Base-by-base conservation (phyloP, 2,888 invertebrate genomes). In the Sarcophaga variegata region DNA sequence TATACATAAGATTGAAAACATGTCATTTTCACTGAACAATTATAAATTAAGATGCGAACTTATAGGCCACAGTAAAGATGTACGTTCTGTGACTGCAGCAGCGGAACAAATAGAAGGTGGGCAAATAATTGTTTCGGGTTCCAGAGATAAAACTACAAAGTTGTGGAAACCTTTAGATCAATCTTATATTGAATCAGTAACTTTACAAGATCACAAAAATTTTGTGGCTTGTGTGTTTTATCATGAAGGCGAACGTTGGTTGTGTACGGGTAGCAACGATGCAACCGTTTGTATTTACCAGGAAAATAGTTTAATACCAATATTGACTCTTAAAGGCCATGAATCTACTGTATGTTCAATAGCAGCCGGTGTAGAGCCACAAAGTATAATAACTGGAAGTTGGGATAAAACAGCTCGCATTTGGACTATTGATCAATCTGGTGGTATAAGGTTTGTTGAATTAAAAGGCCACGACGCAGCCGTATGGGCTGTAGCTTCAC, bases 381-480 rank as follows among this genome's bases (percentile, higher is more conserved):
- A 95, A 75, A 94, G 95, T 12, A 94, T 97, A 90, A 93, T 96
- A 78, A 98, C 97, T 91, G 97, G 98, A 64, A 99, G 99, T 70
- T 99, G 99, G 99, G 99, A 99, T 92, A 95, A 95, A 88, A 97
- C 97, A 4, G 98, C 97, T 0, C 96, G 96, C 91, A 94, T 98
- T 70, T 99, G 99, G 98, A 94, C 94, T 74, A 89, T 96, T 4
- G 94, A 94, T 81, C 93, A 94, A 72, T 93, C 95, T 17, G 94
- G 94, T 10, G 93, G 95, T 2, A 93, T 94, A 47, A 94, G 94
- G 75, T 91, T 94, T 45, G 92, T 95, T 64, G 95, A 95, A 0
- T 94, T 97, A 12, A 94, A 94, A 85, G 97, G 97, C 0, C 97
- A 97, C 90, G 94, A 95, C 88, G 96, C 97, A 17, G 97, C 99